These are phyloP conservation scores for Pseudomyrmex cubaensis DNA, from an alignment of 1,140 invertebrate genomes.

Conservation along the genomic window DNA sequence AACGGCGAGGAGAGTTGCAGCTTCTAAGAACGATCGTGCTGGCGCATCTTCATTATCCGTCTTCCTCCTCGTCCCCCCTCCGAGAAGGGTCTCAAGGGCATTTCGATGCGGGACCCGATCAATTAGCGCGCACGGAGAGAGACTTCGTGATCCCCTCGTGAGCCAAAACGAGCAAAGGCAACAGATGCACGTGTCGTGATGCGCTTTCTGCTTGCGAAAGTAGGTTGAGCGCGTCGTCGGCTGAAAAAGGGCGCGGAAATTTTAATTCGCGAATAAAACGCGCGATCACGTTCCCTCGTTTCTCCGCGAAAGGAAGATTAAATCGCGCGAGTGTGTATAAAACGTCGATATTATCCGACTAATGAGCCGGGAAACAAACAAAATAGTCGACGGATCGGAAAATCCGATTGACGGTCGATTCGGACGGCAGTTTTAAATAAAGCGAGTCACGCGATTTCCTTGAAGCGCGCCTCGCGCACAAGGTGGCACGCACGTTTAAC, in stretches of 20 bases:
- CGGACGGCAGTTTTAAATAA: slow-evolving; percentile 24
- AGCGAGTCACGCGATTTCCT: slow-evolving; percentile 47
- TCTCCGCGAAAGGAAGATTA: background rate
- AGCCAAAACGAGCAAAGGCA: slow-evolving; percentile 63
- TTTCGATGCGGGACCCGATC: slow-evolving; percentile 71
- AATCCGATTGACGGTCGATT: slow-evolving; percentile 14
- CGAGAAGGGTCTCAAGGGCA: slow-evolving; percentile 61
- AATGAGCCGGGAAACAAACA: background rate
- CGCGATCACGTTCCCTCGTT: background rate
- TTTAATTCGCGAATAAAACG: background rate
- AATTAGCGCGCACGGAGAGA: slow-evolving; percentile 73
- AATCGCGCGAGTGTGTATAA: background rate
- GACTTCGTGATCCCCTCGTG: slow-evolving; percentile 70
- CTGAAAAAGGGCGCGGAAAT: background rate
- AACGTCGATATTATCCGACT: no score
- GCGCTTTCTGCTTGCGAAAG: slow-evolving; percentile 73
- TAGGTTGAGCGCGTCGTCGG: slow-evolving; percentile 35
- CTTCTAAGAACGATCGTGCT: slow-evolving; percentile 78
- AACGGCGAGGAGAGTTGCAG: slow-evolving; percentile 32
- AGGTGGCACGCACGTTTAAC: slow-evolving; percentile 21
- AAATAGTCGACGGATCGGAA: background rate
- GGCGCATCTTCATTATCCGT: slow-evolving; percentile 79
- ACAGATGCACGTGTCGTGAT: slow-evolving; percentile 66
- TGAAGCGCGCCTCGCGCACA: slow-evolving; percentile 6
- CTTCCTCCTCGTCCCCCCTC: background rate